A percentile compares a stretch with the other conserved stretches of the same genome.
Conservation (phyloP, 2,113 vertebrate genomes). For the Tachysurus vachellii region DNA sequence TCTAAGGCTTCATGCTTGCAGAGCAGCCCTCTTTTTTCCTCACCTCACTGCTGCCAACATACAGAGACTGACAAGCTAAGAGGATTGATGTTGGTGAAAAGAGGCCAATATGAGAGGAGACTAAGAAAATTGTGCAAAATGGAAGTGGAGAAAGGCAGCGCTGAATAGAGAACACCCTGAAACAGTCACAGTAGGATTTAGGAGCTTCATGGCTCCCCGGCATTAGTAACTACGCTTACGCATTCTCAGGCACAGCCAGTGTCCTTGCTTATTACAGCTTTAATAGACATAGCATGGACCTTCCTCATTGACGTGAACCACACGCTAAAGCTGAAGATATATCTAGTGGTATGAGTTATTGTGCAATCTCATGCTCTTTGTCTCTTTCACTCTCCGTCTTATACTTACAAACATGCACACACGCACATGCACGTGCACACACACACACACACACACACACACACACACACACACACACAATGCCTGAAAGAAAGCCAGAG, state of each 20-base stretch:
- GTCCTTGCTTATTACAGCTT: slow-evolving; percentile 4
- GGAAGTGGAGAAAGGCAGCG: slow-evolving; percentile 9
- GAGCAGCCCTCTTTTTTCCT: slow-evolving; percentile 12
- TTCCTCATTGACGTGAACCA: slow-evolving; percentile 4
- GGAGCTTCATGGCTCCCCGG: not conserved
- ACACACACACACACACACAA: slow-evolving; percentile 17
- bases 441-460: not conserved
- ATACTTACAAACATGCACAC: not conserved
- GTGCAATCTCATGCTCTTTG: not conserved
- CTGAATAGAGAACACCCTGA: slow-evolving; percentile 43
- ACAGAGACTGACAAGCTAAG: slow-evolving; percentile 20
- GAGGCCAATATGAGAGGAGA: slow-evolving; percentile 4
- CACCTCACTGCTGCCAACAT: slow-evolving; percentile 11
- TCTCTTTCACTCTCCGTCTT: not conserved
- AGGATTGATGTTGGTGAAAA: slow-evolving; percentile 9
- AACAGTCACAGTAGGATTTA: slow-evolving; percentile 9
- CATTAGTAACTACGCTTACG: slow-evolving; percentile 6
- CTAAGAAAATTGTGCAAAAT: slow-evolving; percentile 3
- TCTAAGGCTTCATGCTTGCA: slow-evolving; percentile 10
- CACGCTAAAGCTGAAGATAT: not conserved
- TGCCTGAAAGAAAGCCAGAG: slow-evolving; percentile 3
- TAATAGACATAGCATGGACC: slow-evolving; percentile 24
- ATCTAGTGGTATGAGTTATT: not conserved
- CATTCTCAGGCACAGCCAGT: not conserved
- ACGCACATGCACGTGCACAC: slow-evolving; percentile 15